A percentile compares a stretch with the other conserved stretches of the same genome.
Evolutionary conservation across 2,797 vertebrate genomes (phyloP).

Genomic region (Leptatherina wallacei): DNA sequence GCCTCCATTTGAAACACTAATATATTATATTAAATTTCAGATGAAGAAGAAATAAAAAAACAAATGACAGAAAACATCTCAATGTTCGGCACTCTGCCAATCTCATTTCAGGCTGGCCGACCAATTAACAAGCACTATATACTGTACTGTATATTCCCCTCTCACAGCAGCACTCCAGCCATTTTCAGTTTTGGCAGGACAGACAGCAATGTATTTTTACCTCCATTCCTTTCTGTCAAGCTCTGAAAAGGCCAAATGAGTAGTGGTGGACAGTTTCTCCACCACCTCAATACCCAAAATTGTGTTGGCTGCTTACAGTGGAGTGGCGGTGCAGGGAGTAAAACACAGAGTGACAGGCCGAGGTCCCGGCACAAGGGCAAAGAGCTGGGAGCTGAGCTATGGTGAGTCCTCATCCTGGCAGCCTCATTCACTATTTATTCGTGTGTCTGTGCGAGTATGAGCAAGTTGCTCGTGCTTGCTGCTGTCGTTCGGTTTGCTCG

Average conservation of each 20-base stretch:
- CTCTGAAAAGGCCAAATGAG: slow-evolving; percentile 71
- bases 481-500: slow-evolving; percentile 29
- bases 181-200: slow-evolving; percentile 57
- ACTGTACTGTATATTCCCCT: slow-evolving; percentile 35
- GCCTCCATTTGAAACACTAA: slow-evolving; percentile 64
- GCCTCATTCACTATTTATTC: slow-evolving; percentile 64
- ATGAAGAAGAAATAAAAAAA: slow-evolving; percentile 45
- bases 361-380: slow-evolving; percentile 63
- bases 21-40: slow-evolving; percentile 66
- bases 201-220: slow-evolving; percentile 65
- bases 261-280: slow-evolving; percentile 69
- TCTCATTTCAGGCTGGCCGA: slow-evolving; percentile 51
- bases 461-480: not conserved
- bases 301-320: slow-evolving; percentile 67
- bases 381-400: slow-evolving; percentile 64
- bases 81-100: slow-evolving; percentile 62
- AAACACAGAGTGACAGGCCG: slow-evolving; percentile 69
- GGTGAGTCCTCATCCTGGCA: slow-evolving; percentile 35
- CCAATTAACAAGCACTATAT: slow-evolving; percentile 60
- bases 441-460: slow-evolving; percentile 10
- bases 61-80: slow-evolving; percentile 69
- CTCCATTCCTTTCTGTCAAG: slow-evolving; percentile 64
- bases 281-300: slow-evolving; percentile 66
- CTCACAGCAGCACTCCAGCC: slow-evolving; percentile 47
- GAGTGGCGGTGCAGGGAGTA: slow-evolving; percentile 56